phyloP scores from a whole-genome alignment of 23 tunicate species.

The Styela clava region DNA sequence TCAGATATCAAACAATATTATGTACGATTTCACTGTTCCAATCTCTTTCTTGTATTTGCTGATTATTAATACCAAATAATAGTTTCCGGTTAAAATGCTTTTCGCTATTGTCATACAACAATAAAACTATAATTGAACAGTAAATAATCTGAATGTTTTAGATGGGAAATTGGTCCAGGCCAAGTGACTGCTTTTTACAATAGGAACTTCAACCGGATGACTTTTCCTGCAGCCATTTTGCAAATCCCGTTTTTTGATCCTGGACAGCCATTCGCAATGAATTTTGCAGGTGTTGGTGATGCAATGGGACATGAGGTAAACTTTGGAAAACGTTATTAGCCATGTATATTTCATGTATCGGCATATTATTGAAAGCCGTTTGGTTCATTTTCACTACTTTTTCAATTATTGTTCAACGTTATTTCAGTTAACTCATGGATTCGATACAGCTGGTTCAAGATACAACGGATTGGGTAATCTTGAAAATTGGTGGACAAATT shows the following conservation, averaged over 20 bases:
- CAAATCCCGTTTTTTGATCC: slow-evolving; percentile 5
- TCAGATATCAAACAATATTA: no score
- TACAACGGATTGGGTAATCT: background rate
- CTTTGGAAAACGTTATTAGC: no score
- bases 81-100: no score
- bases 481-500: slow-evolving; percentile 15
- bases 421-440: slow-evolving; percentile 5
- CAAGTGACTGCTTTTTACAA: background rate
- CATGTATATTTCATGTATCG: no score
- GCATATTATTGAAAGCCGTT: no score
- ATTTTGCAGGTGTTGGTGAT: background rate
- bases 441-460: background rate
- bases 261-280: slow-evolving; percentile 2
- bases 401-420: no score
- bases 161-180: background rate
- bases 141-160: background rate
- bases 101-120: no score
- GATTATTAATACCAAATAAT: no score
- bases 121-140: no score
- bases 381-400: no score
- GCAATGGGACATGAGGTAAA: slow-evolving; percentile 12
- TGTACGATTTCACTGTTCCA: no score
- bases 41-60: no score
- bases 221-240: slow-evolving; percentile 1
- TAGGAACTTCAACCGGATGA: background rate